Evolutionary conservation across 1,140 invertebrate species (phyloP).

Genomic region (Drosophila ohnishii): DNA sequence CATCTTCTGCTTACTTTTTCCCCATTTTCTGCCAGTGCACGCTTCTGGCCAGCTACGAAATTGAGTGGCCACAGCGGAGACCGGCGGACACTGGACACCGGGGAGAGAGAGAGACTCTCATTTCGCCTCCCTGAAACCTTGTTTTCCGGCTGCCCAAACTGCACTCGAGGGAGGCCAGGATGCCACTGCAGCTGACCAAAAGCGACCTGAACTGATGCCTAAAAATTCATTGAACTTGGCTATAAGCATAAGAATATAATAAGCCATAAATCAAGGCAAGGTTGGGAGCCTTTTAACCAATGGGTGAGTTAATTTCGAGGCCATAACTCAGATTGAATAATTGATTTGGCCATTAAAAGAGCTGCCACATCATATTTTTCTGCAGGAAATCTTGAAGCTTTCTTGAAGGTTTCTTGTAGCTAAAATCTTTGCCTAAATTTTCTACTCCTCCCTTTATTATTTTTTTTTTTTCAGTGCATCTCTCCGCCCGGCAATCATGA

Average conservation of each 20-base stretch:
- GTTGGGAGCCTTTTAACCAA: conserved; percentile 25
- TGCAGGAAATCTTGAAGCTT: background rate
- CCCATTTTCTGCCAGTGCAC: background rate
- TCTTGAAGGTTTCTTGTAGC: background rate
- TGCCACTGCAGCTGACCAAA: conserved; percentile 33
- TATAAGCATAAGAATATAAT: background rate
- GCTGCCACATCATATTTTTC: conserved; percentile 9
- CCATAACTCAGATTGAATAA: conserved; percentile 53
- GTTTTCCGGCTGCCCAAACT: conserved; percentile 37
- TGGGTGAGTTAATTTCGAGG: conserved; percentile 47
- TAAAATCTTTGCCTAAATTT: background rate
- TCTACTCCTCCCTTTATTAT: no score
- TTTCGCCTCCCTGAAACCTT: conserved; percentile 4
- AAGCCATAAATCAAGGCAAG: conserved; percentile 47
- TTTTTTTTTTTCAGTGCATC: background rate
- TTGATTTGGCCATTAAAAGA: conserved; percentile 33
- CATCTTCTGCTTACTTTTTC: background rate
- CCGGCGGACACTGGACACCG: background rate
- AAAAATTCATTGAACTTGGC: conserved; percentile 14
- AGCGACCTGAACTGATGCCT: conserved; percentile 33
- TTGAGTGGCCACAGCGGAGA: conserved; percentile 59
- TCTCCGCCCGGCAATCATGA: background rate
- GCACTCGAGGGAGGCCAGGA: conserved; percentile 62
- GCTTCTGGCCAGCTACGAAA: conserved; percentile 22
- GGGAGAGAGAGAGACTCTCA: background rate